Evolutionary conservation across 2,888 invertebrate species (phyloP).

Genomic region (Drosophila cognata): DNA sequence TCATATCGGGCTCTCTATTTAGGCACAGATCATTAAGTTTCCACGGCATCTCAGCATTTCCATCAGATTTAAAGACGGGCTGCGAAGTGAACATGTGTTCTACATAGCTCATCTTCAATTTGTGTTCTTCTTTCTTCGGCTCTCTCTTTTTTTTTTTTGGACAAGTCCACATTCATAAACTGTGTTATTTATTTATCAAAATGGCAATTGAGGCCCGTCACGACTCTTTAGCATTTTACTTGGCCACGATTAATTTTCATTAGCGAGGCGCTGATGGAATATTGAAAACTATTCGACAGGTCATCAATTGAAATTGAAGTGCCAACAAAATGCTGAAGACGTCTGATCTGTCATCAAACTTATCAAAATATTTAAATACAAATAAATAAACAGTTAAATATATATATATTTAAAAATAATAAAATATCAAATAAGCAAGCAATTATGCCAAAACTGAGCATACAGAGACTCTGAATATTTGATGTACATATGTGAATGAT

Average conservation of each 20-base stretch:
- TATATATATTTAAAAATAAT: not conserved
- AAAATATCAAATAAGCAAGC: no score
- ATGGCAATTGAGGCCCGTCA: conserved; percentile 65
- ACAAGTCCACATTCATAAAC: conserved; percentile 3
- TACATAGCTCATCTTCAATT: conserved; percentile 2
- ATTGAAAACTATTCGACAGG: conserved; percentile 30
- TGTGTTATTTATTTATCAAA: conserved; percentile 42
- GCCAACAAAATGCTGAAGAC: not conserved
- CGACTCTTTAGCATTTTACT: conserved; percentile 47
- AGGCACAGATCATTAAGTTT: conserved; percentile 79
- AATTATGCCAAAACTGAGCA: no score
- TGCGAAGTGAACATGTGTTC: conserved; percentile 58
- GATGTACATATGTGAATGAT: no score
- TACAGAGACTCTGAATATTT: no score
- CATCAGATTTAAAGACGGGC: conserved; percentile 72
- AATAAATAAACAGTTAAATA: not conserved
- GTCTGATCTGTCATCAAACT: not conserved
- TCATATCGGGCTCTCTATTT: conserved; percentile 76
- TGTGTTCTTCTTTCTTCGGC: not conserved
- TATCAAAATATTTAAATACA: not conserved
- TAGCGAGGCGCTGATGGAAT: conserved; percentile 69
- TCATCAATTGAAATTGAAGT: conserved; percentile 22
- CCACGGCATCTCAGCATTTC: conserved; percentile 46
- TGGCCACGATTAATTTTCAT: conserved; percentile 49
- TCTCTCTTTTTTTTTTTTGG: not conserved